These are phyloP conservation scores for Rhabdornis inornatus DNA, from an alignment of 2,113 vertebrate genomes.

Conservation along the genomic window DNA sequence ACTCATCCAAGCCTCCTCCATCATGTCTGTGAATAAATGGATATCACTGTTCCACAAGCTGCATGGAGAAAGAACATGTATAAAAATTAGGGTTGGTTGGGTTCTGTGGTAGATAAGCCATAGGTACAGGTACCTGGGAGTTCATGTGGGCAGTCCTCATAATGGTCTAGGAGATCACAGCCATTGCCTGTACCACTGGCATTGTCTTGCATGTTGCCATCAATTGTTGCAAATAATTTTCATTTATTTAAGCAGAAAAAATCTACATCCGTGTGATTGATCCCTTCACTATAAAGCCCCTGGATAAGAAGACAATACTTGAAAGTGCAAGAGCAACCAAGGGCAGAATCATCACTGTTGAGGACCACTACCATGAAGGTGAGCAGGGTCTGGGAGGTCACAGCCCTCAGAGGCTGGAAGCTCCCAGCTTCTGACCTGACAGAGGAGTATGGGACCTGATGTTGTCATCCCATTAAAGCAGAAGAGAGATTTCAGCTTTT, in stretches of 20 bases:
- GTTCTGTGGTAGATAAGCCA: not conserved
- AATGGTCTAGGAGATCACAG: not conserved
- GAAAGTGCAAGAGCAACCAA: constrained; percentile 86
- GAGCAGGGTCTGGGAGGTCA: not conserved
- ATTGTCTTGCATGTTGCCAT: not conserved
- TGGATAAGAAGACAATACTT: constrained; percentile 89
- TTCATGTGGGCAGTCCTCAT: not conserved
- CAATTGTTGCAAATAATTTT: not conserved
- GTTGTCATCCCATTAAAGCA: not conserved
- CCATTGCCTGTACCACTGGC: not conserved
- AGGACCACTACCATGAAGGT: constrained; percentile 96
- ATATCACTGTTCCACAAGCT: not conserved
- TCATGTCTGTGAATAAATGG: not conserved
- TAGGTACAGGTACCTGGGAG: not conserved
- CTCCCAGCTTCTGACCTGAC: not conserved
- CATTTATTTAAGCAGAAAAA: constrained; percentile 76
- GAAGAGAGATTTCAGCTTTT: not conserved
- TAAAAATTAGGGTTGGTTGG: not conserved
- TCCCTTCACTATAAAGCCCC: constrained; percentile 92
- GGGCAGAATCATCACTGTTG: constrained; percentile 89
- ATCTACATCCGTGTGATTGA: constrained; percentile 86
- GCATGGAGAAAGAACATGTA: not conserved
- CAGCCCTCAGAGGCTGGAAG: not conserved
- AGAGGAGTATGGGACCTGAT: not conserved
- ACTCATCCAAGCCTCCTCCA: not conserved